These are phyloP conservation scores for Melitaea athalia DNA, from an alignment of 2,888 invertebrate species.

Conservation along the genomic window DNA sequence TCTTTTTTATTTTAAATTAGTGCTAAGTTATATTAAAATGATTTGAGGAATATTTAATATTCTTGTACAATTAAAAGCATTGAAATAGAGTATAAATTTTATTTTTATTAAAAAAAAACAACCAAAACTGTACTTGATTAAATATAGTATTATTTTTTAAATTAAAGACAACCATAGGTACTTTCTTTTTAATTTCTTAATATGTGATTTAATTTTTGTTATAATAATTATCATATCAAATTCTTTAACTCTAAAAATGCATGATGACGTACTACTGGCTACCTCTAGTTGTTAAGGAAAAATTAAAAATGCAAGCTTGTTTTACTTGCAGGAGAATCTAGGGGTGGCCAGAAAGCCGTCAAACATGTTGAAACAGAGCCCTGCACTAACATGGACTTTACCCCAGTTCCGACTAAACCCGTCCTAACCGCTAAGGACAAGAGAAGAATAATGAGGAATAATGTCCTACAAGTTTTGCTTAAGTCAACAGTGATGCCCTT, in stretches of 20 bases:
- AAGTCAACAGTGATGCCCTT: constrained; percentile 74
- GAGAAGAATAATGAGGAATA: constrained; percentile 64
- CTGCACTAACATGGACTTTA: constrained; percentile 28
- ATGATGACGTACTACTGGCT: constrained; percentile 53
- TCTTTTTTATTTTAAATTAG: not conserved
- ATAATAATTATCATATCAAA: not conserved
- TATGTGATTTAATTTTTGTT: not conserved
- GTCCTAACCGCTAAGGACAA: constrained; percentile 58
- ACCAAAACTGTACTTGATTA: too few species aligned
- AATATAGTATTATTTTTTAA: too few species aligned
- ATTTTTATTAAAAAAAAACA: too few species aligned
- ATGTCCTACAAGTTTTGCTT: constrained; percentile 63
- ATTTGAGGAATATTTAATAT: too few species aligned
- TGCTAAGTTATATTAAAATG: too few species aligned
- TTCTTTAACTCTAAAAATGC: constrained; percentile 12
- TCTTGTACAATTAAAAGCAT: too few species aligned
- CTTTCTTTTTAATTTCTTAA: too few species aligned
- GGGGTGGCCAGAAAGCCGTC: constrained; percentile 62
- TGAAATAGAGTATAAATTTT: too few species aligned
- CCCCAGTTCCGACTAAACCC: constrained; percentile 36
- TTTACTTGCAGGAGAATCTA: constrained; percentile 74
- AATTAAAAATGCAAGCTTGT: constrained; percentile 51
- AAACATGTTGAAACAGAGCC: constrained; percentile 34
- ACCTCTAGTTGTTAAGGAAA: constrained; percentile 47
- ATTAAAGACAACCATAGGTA: too few species aligned